phyloP scores from a whole-genome alignment of 2,888 invertebrate species.

The Rhagium mordax region DNA sequence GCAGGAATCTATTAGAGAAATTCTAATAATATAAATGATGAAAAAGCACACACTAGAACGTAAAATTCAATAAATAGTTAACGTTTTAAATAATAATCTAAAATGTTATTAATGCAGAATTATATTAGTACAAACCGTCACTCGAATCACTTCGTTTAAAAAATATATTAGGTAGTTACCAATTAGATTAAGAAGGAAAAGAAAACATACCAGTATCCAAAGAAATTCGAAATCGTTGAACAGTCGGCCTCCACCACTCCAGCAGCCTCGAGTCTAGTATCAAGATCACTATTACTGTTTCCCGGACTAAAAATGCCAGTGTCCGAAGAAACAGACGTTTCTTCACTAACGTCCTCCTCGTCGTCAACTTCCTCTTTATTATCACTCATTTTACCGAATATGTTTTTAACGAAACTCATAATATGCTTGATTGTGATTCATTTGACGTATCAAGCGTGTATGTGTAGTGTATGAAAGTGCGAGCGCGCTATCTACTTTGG shows the following conservation, averaged over 20 bases:
- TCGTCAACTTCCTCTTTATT: constrained; percentile 59
- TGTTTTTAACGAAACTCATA: constrained; percentile 68
- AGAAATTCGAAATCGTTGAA: constrained; percentile 68
- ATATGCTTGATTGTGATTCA: constrained; percentile 36
- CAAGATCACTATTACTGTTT: constrained; percentile 64
- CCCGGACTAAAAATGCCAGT: constrained; percentile 65
- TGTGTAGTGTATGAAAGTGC: constrained; percentile 37
- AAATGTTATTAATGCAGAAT: background rate
- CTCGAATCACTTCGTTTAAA: background rate
- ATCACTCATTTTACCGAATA: constrained; percentile 64
- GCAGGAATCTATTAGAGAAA: background rate
- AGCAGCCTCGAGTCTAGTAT: constrained; percentile 53
- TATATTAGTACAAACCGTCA: background rate
- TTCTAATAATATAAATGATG: constrained; percentile 1
- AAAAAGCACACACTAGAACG: background rate
- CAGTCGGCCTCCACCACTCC: constrained; percentile 64
- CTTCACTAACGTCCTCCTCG: constrained; percentile 59
- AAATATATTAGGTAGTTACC: background rate
- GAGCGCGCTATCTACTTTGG: constrained; percentile 50
- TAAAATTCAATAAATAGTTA: background rate
- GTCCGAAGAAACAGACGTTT: constrained; percentile 64
- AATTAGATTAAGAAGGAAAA: no score
- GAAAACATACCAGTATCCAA: constrained; percentile 68
- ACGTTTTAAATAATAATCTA: background rate
- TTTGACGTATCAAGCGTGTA: constrained; percentile 39